Conservation (phyloP, 2,888 invertebrate species). For the Ochlodes sylvanus region DNA sequence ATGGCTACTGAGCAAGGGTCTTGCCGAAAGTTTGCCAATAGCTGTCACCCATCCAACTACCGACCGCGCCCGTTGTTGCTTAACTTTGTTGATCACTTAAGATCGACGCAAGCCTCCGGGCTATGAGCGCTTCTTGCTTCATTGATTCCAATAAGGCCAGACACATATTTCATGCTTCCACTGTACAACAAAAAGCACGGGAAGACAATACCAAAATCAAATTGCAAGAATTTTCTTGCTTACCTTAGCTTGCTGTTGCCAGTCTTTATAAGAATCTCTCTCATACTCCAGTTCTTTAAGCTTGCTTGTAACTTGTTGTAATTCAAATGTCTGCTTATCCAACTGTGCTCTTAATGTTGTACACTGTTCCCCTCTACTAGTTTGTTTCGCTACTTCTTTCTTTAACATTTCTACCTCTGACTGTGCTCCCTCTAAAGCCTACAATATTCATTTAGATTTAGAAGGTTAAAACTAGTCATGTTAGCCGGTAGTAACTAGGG, state of each 20-base stretch:
- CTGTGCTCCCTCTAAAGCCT: conserved; percentile 83
- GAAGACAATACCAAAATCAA: too few relatives aligned
- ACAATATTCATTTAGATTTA: not conserved
- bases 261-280: conserved; percentile 77
- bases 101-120: too few relatives aligned
- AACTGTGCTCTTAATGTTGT: conserved; percentile 63
- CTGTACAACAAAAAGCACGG: too few relatives aligned
- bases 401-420: conserved; percentile 82
- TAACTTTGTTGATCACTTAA: too few relatives aligned
- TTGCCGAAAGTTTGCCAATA: too few relatives aligned
- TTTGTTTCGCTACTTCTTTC: conserved; percentile 66
- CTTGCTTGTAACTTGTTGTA: conserved; percentile 70
- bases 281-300: conserved; percentile 78
- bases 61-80: too few relatives aligned
- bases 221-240: too few relatives aligned
- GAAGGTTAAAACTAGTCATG: not conserved
- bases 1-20: too few relatives aligned
- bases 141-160: too few relatives aligned
- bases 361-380: conserved; percentile 68
- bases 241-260: conserved; percentile 82
- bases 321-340: conserved; percentile 74
- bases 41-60: too few relatives aligned
- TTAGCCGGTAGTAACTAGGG: not conserved
- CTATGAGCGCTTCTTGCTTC: too few relatives aligned
- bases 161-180: too few relatives aligned